Evolutionary conservation across 2,888 invertebrate genomes (phyloP), one percentile per base, ranked within the genome.

Genomic region (Phengaris alcon): DNA sequence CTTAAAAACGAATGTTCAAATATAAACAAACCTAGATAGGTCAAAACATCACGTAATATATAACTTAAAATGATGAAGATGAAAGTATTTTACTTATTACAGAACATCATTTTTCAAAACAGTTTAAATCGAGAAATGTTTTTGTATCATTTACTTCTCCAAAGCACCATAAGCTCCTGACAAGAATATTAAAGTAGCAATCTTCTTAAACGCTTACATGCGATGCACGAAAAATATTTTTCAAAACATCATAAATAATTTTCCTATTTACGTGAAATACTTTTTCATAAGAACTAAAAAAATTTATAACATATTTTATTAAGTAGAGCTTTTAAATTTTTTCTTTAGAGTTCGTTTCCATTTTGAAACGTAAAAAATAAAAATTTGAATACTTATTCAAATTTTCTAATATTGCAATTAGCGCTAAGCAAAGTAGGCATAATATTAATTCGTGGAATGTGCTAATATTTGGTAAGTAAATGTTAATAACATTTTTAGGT

Each of bases 161-260:
- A 48, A 69, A 48, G 48, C 7, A 48, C n/a, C 48, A 9, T 69
- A 48, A 69, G 48, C 48, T 69, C 48, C 69, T 48, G 69, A 48
- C 46, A 48, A 48, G 48, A 69, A 69, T 69, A 69, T 69, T 69
- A 69, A 69, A 69, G 69, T 48, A 69, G 69, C 69, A 69, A 69
- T 69, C 69, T 10, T 69, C 69, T 69, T 69, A 69, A 69, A 48
- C 48, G 46, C 68, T 68, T 68, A 68, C 69, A 48, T 48, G 44
- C 44, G 35, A 44, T 68, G 48, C 48, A 69, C 48, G 5, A 15
- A 7, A n/a, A 46, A 69, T 48, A 48, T 10, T 69, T 69, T 69
- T n/a, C 13, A 48, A 69, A 12, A 48, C 69, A 48, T 48, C 69
- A 69, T 69, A 69, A 69, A 69, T 48, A 46, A 48, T 69, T 46